Evolutionary conservation across 1,140 invertebrate species (phyloP).

Genomic region (Danaus plexippus): DNA sequence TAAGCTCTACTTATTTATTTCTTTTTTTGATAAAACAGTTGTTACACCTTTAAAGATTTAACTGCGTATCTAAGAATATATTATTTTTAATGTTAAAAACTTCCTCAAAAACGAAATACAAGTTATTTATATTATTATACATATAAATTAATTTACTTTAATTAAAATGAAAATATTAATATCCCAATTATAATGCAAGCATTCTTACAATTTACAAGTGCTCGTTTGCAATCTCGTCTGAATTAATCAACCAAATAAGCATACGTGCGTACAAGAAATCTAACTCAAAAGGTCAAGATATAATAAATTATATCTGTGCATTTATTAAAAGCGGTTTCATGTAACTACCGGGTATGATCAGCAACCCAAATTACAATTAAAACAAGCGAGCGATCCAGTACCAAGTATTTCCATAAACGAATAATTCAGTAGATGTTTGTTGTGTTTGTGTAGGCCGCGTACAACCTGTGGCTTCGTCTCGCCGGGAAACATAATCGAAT

Average conservation of each 20-base stretch:
- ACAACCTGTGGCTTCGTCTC: conserved; percentile 24
- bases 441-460: conserved; percentile 13
- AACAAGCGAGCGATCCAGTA: conserved; percentile 15
- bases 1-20: too few species aligned
- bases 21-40: too few species aligned
- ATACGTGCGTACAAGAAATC: conserved; percentile 22
- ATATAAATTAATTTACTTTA: too few species aligned
- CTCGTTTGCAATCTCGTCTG: conserved; percentile 26
- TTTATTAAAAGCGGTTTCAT: conserved; percentile 19
- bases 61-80: too few species aligned
- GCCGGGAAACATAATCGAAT: conserved; percentile 29
- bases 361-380: conserved; percentile 20
- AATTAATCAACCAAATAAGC: conserved; percentile 25
- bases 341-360: conserved; percentile 24
- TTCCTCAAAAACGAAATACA: too few species aligned
- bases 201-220: background rate
- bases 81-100: too few species aligned
- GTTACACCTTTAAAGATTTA: too few species aligned
- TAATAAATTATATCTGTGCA: conserved; percentile 22
- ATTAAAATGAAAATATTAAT: too few species aligned
- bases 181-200: too few species aligned
- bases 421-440: conserved; percentile 24
- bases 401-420: conserved; percentile 25
- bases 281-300: conserved; percentile 13
- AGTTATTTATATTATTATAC: too few species aligned